Base-by-base conservation (phyloP, 2,888 invertebrate genomes). In the Heliconius sara region DNA sequence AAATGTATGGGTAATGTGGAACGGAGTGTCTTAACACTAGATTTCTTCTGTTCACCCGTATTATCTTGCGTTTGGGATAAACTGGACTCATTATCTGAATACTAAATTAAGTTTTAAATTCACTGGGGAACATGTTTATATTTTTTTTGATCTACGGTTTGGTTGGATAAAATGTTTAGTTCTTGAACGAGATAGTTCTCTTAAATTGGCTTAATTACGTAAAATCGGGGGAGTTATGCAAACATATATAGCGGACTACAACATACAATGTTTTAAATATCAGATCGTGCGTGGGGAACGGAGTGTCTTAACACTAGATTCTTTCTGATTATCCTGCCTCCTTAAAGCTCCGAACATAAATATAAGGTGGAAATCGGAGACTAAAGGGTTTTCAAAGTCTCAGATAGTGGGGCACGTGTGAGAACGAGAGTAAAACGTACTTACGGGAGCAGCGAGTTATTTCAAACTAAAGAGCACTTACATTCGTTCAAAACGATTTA, bases 401-500 rank as follows among this genome's bases (percentile, higher is more conserved):
- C 7, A 43, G 39, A 43, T 47, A 16, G 43, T 25, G 3, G 25
- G 43, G 16, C 43, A 47, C 70, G 70, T 70, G 70, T 47, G 70
- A 70, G 47, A 25, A 70, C n/a, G 16, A 43, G 25, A 70, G 70
- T 43, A 47, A 66, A 75, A 75, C 47, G 75, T 75, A 75, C 75
- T 66, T 27, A 34, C 30, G 39, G 19, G 12, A 52, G 73, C 30
- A 52, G 60, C 77, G 60, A 70, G 73, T 78, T 78, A 78, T 78
- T 77, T 71, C 77, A 65, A 73, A 73, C 73, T 66, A n/a, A 57
- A 78, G 67, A 52, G 78, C 78, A n/a, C 78, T 78, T 27, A 75
- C 67, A 47, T 47, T 34, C 57, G 34, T 77, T 70, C 71, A 73
- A 73, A 78, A 73, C 67, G 73, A 52, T 78, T 78, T 65, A 65